Percentiles rank a stretch among this genome's conserved stretches.
Evolutionary conservation across 2,888 invertebrate species (phyloP).

Genomic region (Pyrgus malvae): DNA sequence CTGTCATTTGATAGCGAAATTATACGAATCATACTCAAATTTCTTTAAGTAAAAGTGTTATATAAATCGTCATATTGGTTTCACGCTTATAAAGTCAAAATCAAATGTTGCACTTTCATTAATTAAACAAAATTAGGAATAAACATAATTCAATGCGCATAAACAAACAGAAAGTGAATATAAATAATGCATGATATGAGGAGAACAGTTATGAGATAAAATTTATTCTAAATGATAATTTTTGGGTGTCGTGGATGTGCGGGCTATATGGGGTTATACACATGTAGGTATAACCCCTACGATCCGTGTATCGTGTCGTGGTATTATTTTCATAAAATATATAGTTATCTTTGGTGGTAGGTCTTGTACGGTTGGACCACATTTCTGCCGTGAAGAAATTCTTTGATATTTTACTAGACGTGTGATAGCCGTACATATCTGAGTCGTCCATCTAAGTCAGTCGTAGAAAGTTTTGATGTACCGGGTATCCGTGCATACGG

Average conservation of each 20-base stretch:
- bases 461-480: too few relatives aligned
- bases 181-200: constrained; percentile 13
- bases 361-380: too few relatives aligned
- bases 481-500: too few relatives aligned
- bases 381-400: too few relatives aligned
- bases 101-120: constrained; percentile 19
- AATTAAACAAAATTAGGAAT: constrained; percentile 18
- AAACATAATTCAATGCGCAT: constrained; percentile 17
- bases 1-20: constrained; percentile 8
- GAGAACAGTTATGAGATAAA: constrained; percentile 9
- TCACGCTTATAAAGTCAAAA: constrained; percentile 6
- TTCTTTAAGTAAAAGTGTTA: constrained; percentile 15
- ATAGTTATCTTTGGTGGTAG: too few relatives aligned
- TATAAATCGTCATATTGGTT: constrained; percentile 18
- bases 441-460: too few relatives aligned
- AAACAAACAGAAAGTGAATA: constrained; percentile 24
- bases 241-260: not conserved
- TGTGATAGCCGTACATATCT: too few relatives aligned
- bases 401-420: too few relatives aligned
- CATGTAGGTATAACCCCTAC: not conserved
- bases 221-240: constrained; percentile 1
- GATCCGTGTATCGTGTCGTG: too few relatives aligned
- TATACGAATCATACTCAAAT: constrained; percentile 1
- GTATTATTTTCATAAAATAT: too few relatives aligned
- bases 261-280: not conserved